Base-by-base conservation (phyloP, 30 jellyfish, hydroid and myxozoan genomes). In the Hydra vulgaris region DNA sequence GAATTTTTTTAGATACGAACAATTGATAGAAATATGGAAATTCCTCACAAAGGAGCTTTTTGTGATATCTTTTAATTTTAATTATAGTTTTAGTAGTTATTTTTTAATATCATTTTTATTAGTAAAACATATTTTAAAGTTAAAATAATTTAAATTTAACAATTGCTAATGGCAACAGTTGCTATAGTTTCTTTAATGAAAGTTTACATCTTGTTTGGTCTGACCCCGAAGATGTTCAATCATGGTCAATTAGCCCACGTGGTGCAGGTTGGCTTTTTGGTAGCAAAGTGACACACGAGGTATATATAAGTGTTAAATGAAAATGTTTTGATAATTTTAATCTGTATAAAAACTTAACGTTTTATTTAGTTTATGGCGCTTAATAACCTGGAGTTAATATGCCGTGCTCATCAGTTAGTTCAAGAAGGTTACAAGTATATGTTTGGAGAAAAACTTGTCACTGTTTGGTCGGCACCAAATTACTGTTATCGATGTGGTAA, bases 261-360 rank as follows among this genome's bases (percentile, higher is more conserved):
- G 99, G 99, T 61, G 99, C 99, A 23, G 99, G 99, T 0, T 94
- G 99, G 99, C 86, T 94, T 54, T 94, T 94, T 82, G 99, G 99
- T 15, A 84, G 89, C 55, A 82, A 70, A 23, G 96, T 87, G 18
- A 93, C 99, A 21, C 88, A 82, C 82, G 96, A 94, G 94, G 99
- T 94, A 70, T 70, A 0, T 21, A 22, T 70, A 21, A 22, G 26
- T 7, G 1, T 70, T 7, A 0, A 70, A 21, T 61, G 19, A 18
- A 61, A 18, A n/a, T 61, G 72, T 61, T n/a, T 0, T 61, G 72
- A 61, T 61, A n/a, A 18, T 61, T 61, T 61, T 21, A 61, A 61
- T 17, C 0, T 17, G 19, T 61, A 0, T 61, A 21, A 21, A 18
- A 21, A 61, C 12, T 40, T 40, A 40, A 40, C 12, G 12, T 40